phyloP scores from a whole-genome alignment of 2,797 vertebrate species.

The Spinibarbus caldwelli region DNA sequence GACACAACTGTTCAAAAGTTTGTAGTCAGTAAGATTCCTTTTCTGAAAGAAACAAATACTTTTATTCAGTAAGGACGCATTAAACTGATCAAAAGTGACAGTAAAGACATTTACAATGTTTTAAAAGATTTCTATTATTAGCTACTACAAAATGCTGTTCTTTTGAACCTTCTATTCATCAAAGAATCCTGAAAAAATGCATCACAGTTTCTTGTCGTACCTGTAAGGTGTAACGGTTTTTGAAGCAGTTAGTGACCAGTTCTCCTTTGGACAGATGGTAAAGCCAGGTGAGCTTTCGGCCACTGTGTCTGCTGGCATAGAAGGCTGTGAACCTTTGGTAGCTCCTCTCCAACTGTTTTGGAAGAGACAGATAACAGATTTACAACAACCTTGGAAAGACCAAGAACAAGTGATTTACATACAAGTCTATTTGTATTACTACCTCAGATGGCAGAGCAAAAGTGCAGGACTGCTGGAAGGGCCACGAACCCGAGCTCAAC shows the following conservation, averaged over 20 bases:
- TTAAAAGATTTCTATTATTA: too few relatives aligned
- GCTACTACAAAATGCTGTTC: not conserved
- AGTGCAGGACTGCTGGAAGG: slow-evolving; percentile 97
- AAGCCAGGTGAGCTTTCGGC: slow-evolving; percentile 87
- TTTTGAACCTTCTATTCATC: not conserved
- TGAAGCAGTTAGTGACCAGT: slow-evolving; percentile 89
- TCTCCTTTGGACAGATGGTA: slow-evolving; percentile 91
- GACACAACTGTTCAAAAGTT: not conserved
- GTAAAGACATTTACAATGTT: not conserved
- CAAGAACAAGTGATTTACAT: not conserved
- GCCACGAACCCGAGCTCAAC: slow-evolving; percentile 96
- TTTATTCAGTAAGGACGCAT: too few relatives aligned
- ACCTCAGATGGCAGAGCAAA: slow-evolving; percentile 98
- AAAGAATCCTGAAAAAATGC: not conserved
- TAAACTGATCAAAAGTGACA: not conserved
- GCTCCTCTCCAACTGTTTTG: slow-evolving; percentile 83
- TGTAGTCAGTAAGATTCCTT: not conserved
- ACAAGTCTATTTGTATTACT: slow-evolving; percentile 44
- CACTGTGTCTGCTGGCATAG: slow-evolving; percentile 89
- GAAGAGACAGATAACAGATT: not conserved
- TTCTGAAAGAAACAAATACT: not conserved
- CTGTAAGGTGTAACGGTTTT: slow-evolving; percentile 90
- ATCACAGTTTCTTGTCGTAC: too few relatives aligned
- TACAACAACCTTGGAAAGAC: not conserved
- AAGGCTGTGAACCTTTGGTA: slow-evolving; percentile 92